Conservation (phyloP, 2,113 vertebrate genomes). For the Fulica atra region DNA sequence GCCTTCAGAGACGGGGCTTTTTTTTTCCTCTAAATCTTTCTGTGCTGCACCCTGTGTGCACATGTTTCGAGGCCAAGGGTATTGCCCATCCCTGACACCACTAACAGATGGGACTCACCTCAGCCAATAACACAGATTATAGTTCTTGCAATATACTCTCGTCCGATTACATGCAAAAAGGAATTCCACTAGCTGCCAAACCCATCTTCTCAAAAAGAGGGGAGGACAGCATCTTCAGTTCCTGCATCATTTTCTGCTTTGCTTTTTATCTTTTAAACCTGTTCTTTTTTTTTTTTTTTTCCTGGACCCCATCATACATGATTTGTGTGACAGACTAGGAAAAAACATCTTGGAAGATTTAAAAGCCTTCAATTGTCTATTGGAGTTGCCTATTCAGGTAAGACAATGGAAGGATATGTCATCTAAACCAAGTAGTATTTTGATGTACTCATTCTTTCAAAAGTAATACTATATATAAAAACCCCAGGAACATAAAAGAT, state of each 20-base stretch:
- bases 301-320: background rate
- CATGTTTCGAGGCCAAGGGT: background rate
- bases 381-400: background rate
- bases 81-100: background rate
- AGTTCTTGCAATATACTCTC: background rate
- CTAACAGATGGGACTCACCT: slow-evolving; percentile 35
- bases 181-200: background rate
- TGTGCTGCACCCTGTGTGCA: background rate
- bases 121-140: background rate
- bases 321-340: background rate
- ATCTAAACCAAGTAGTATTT: background rate
- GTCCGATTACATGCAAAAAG: background rate
- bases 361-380: background rate
- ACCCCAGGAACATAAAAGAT: background rate
- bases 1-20: background rate
- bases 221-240: background rate
- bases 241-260: background rate
- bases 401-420: background rate
- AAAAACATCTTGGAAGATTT: background rate
- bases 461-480: background rate
- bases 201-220: background rate
- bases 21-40: background rate
- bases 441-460: background rate
- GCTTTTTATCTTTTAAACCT: background rate
- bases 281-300: background rate